Conservation (phyloP, 2,888 invertebrate species). For the Teleogryllus oceanicus region DNA sequence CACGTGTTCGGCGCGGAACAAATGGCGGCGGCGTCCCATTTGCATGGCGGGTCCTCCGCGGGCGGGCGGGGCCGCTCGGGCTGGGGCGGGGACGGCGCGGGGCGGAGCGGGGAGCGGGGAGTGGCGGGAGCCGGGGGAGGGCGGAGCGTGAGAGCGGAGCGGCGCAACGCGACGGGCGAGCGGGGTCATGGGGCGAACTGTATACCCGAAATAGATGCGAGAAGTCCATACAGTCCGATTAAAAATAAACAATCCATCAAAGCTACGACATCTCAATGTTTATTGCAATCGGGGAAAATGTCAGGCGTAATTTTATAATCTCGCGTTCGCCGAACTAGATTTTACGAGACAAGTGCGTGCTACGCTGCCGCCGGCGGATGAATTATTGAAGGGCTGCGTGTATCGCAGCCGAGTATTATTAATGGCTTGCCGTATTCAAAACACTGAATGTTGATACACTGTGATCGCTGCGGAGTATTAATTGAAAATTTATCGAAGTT, state of each 20-base stretch:
- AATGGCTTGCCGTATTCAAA: slow-evolving; percentile 31
- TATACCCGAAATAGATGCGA: slow-evolving; percentile 6
- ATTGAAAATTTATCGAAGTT: slow-evolving; percentile 38
- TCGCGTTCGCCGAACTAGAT: slow-evolving; percentile 31
- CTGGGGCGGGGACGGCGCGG: not conserved
- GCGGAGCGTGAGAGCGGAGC: not conserved
- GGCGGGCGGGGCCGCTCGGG: not conserved
- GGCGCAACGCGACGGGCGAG: not conserved
- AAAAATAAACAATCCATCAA: slow-evolving; percentile 36
- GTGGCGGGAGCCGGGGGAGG: not conserved
- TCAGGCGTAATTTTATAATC: slow-evolving; percentile 37
- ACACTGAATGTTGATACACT: slow-evolving; percentile 33
- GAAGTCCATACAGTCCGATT: slow-evolving; percentile 26
- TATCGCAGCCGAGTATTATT: slow-evolving; percentile 32
- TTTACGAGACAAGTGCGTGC: slow-evolving; percentile 30
- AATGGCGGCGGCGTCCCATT: not conserved
- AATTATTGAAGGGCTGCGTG: slow-evolving; percentile 37
- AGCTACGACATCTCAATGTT: slow-evolving; percentile 35
- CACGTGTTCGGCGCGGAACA: not conserved
- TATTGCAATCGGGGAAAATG: slow-evolving; percentile 36
- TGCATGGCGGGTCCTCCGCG: not conserved
- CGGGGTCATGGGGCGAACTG: not conserved
- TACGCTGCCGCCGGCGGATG: slow-evolving; percentile 27
- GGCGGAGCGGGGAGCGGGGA: not conserved
- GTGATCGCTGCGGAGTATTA: slow-evolving; percentile 31